Evolutionary conservation across 2,888 invertebrate species (phyloP).

Genomic region (Trachelus stipa): DNA sequence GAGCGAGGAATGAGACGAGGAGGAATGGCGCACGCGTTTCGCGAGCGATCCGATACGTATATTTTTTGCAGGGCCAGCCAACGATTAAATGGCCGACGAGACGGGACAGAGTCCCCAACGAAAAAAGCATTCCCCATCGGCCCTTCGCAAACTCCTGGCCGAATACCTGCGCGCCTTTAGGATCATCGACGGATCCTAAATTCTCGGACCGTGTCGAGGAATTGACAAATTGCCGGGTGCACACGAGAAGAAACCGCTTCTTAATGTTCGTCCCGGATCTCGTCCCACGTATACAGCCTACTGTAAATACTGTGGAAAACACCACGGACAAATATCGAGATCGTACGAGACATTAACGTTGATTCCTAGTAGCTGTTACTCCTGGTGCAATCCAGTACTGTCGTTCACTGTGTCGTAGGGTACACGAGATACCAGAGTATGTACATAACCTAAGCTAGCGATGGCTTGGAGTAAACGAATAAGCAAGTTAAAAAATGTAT

Average conservation of each 20-base stretch:
- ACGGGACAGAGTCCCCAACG: slow-evolving; percentile 14
- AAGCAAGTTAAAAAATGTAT: neutral
- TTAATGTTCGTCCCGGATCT: slow-evolving; percentile 17
- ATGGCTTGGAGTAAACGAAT: slow-evolving; percentile 23
- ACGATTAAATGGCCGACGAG: slow-evolving; percentile 17
- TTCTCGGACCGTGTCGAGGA: neutral
- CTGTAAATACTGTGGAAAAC: neutral
- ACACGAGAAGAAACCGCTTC: slow-evolving; percentile 8
- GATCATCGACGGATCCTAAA: neutral
- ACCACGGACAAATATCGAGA: neutral
- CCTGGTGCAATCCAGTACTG: slow-evolving; percentile 26
- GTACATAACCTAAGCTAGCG: slow-evolving; percentile 30
- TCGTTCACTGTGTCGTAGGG: slow-evolving; percentile 33
- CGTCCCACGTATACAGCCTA: slow-evolving; percentile 10
- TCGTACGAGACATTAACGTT: slow-evolving; percentile 20
- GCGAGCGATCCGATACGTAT: slow-evolving; percentile 7
- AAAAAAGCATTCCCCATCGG: slow-evolving; percentile 12
- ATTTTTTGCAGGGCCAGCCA: neutral
- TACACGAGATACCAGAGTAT: slow-evolving; percentile 30
- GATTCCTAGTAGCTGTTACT: slow-evolving; percentile 30
- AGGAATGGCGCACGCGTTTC: slow-evolving; percentile 10
- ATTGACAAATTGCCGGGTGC: slow-evolving; percentile 19
- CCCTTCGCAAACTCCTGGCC: slow-evolving; percentile 9
- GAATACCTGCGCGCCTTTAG: neutral
- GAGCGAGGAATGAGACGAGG: neutral